These are phyloP conservation scores for Paedocypris micromegethes DNA, from an alignment of 2,797 vertebrate genomes.

Conservation along the genomic window DNA sequence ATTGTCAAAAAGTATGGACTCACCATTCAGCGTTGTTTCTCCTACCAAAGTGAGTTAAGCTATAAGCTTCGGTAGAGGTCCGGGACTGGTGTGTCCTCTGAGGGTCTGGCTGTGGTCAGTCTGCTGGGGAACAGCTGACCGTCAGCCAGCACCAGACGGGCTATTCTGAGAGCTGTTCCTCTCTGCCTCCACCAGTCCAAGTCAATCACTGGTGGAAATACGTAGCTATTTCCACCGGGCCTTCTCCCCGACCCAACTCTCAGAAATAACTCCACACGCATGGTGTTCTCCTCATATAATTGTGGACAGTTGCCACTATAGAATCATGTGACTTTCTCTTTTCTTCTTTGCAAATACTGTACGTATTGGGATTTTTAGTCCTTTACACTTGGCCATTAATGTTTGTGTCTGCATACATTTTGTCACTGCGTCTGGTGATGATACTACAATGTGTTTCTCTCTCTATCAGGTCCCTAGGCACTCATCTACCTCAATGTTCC, in stretches of 20 bases:
- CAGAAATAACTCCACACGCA: constrained; percentile 18
- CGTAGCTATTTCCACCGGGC: constrained; percentile 27
- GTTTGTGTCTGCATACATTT: too few species aligned
- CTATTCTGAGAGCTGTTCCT: constrained; percentile 71
- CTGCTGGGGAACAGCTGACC: constrained; percentile 74
- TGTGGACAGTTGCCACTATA: constrained; percentile 24
- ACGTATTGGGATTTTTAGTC: background rate
- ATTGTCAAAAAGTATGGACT: constrained; percentile 24
- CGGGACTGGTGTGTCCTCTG: constrained; percentile 33
- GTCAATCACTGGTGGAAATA: constrained; percentile 63
- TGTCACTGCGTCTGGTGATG: too few species aligned
- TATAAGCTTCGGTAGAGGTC: constrained; percentile 10
- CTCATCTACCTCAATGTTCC: too few species aligned
- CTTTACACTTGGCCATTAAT: too few species aligned
- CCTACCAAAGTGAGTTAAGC: constrained; percentile 4
- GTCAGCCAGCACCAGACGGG: constrained; percentile 35
- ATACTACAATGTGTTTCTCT: too few species aligned
- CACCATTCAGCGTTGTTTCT: constrained; percentile 15
- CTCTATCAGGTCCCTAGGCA: too few species aligned
- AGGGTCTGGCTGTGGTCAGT: constrained; percentile 44
- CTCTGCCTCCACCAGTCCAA: constrained; percentile 59
- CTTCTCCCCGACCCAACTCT: constrained; percentile 37
- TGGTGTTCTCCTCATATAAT: constrained; percentile 19
- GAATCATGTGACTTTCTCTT: constrained; percentile 36
- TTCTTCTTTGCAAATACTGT: constrained; percentile 7